Conservation (phyloP, 2,113 vertebrate species). For the Vulpes vulpes region DNA sequence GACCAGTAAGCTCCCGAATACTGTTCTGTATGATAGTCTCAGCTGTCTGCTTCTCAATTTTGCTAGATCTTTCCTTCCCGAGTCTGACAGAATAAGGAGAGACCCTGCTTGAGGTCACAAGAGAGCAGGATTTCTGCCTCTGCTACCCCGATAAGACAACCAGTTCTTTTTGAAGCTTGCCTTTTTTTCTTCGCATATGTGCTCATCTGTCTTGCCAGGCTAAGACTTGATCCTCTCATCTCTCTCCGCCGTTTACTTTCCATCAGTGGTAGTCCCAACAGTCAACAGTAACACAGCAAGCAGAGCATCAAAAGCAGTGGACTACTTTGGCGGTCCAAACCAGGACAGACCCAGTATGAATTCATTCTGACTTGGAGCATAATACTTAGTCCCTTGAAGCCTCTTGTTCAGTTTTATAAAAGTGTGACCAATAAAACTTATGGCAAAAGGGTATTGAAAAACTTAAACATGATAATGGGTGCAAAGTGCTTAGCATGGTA, state of each 20-base stretch:
- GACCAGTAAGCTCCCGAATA: neutral
- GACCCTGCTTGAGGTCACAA: neutral
- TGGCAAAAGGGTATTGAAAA: neutral
- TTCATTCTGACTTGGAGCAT: neutral
- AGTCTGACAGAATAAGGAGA: neutral
- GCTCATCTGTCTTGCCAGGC: neutral
- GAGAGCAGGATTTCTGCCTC: neutral
- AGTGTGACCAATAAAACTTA: no score
- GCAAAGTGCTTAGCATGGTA: neutral
- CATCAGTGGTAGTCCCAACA: no score
- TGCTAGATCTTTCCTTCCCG: neutral
- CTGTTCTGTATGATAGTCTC: neutral
- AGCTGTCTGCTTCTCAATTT: neutral
- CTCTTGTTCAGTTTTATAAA: neutral
- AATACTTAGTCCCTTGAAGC: neutral
- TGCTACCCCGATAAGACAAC: neutral
- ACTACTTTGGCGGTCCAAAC: neutral
- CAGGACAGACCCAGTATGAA: neutral
- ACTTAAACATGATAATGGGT: neutral
- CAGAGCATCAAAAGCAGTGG: neutral
- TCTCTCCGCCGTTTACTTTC: neutral
- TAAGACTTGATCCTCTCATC: neutral
- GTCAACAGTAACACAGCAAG: neutral
- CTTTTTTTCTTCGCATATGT: rapidly evolving
- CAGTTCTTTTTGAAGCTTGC: no score